Conservation (phyloP, 2,113 vertebrate species). For the Thamnophis sirtalis region DNA sequence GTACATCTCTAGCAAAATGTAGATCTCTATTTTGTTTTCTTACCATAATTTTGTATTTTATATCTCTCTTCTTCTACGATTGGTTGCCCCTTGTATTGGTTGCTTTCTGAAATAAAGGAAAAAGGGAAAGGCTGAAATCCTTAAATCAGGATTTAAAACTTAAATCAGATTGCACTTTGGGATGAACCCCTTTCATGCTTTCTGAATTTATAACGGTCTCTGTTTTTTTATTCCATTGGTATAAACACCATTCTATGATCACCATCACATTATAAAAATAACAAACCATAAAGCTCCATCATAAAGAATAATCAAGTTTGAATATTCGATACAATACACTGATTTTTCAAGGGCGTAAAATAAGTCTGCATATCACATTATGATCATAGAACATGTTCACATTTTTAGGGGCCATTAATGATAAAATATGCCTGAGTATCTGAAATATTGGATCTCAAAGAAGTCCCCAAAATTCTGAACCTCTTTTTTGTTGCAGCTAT, state of each 20-base stretch:
- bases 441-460: not conserved
- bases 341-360: not conserved
- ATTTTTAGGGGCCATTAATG: not conserved
- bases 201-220: not conserved
- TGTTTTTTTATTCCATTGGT: not conserved
- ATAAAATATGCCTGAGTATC: not conserved
- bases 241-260: not conserved
- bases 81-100: not conserved
- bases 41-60: not conserved
- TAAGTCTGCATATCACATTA: not conserved
- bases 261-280: not conserved
- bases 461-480: not conserved
- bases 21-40: not conserved
- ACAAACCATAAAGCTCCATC: not conserved
- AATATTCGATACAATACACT: not conserved
- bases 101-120: not conserved
- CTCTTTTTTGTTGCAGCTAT: not conserved
- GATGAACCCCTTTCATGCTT: not conserved
- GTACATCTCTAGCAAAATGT: not conserved
- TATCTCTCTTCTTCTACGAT: not conserved
- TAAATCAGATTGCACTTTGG: not conserved
- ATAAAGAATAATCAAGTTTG: not conserved
- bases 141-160: not conserved
- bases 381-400: not conserved
- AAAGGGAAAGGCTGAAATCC: not conserved